Percentiles rank a stretch among this genome's conserved stretches.
These are phyloP conservation scores for Myzus persicae DNA, from an alignment of 1,140 invertebrate species.

Conservation along the genomic window DNA sequence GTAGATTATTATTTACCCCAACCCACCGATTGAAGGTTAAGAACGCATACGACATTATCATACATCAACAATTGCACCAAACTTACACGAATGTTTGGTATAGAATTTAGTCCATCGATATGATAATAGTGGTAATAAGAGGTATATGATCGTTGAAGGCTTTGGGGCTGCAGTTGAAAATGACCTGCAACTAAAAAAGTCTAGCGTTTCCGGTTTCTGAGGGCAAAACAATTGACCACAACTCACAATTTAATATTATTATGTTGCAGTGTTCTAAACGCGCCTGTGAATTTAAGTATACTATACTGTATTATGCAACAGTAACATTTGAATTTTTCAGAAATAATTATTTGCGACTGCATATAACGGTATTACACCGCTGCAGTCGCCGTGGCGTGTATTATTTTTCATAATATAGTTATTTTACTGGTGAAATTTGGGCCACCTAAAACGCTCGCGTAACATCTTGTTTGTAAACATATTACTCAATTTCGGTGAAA, in stretches of 20 bases:
- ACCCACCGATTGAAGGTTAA: neutral
- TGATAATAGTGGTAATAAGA: too few species aligned
- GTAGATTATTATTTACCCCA: neutral
- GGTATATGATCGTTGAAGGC: neutral
- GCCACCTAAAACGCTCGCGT: neutral
- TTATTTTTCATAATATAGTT: neutral
- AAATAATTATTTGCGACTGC: neutral
- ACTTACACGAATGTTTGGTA: neutral
- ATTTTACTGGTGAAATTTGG: neutral
- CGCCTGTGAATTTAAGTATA: neutral
- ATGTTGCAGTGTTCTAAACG: neutral
- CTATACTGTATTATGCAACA: neutral
- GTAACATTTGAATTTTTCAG: neutral
- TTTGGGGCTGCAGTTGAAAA: neutral
- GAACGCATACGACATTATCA: neutral
- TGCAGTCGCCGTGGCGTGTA: neutral
- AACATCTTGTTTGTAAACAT: slow-evolving; percentile 25
- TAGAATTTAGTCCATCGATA: neutral
- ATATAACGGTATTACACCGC: neutral
- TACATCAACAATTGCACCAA: neutral
- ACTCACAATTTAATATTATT: neutral
- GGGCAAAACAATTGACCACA: neutral
- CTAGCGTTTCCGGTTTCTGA: too few species aligned
- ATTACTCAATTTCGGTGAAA: neutral
- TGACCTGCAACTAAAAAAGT: neutral